Percentiles rank a stretch among this genome's conserved stretches.
Evolutionary conservation across 2,888 invertebrate species (phyloP).

Genomic region (Coremacera marginata): DNA sequence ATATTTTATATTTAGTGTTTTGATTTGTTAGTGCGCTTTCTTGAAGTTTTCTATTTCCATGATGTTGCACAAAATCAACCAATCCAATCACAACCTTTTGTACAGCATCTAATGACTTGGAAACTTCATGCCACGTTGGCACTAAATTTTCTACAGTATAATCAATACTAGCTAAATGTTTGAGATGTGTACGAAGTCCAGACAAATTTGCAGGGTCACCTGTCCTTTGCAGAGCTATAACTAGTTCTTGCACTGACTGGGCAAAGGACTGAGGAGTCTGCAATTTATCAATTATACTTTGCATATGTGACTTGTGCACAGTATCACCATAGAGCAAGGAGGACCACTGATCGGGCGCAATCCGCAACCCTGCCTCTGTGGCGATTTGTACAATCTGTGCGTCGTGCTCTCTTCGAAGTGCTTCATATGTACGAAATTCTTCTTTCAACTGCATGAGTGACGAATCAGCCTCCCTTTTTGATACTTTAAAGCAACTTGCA

Average conservation of each 20-base stretch:
- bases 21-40: slow-evolving; percentile 72
- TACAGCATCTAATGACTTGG: slow-evolving; percentile 77
- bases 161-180: slow-evolving; percentile 88
- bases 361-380: slow-evolving; percentile 94
- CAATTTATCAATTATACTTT: slow-evolving; percentile 88
- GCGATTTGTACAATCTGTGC: slow-evolving; percentile 99
- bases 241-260: slow-evolving; percentile 90
- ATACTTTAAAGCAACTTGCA: slow-evolving; percentile 98
- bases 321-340: slow-evolving; percentile 95
- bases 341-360: slow-evolving; percentile 99
- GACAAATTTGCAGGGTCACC: slow-evolving; percentile 86
- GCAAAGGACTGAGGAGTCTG: slow-evolving; percentile 95
- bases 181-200: slow-evolving; percentile 82
- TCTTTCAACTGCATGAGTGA: slow-evolving; percentile 98
- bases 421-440: slow-evolving; percentile 95
- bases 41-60: slow-evolving; percentile 77
- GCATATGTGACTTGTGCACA: slow-evolving; percentile 97
- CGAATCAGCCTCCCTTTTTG: slow-evolving; percentile 95
- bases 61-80: slow-evolving; percentile 82
- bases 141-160: slow-evolving; percentile 80
- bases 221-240: slow-evolving; percentile 90
- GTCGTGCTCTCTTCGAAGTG: slow-evolving; percentile 94
- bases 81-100: slow-evolving; percentile 81
- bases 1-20: slow-evolving; percentile 87
- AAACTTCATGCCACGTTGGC: slow-evolving; percentile 76